These are phyloP conservation scores for Amphiduros pacificus DNA, from an alignment of 2,888 invertebrate genomes.

Conservation along the genomic window DNA sequence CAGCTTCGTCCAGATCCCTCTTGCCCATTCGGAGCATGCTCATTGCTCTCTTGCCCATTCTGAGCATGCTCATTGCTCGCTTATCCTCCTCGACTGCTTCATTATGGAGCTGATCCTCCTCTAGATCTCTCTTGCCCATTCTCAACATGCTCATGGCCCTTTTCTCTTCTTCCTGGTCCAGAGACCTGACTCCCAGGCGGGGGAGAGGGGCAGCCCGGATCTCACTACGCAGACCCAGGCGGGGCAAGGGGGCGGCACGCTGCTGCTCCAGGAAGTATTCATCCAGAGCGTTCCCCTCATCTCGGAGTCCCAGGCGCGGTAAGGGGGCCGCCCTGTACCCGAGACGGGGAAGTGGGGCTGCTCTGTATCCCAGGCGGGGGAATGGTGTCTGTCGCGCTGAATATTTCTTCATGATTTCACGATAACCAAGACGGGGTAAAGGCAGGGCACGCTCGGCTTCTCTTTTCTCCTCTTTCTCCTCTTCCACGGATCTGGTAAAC, in stretches of 20 bases:
- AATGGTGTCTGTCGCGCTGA: neutral
- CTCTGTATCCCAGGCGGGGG: conserved; percentile 2
- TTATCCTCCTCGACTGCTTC: conserved; percentile 26
- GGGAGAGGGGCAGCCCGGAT: conserved; percentile 11
- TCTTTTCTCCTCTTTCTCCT: neutral
- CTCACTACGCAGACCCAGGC: conserved; percentile 8
- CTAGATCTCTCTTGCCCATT: conserved; percentile 7
- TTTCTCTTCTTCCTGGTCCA: conserved; percentile 14
- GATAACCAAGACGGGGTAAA: neutral
- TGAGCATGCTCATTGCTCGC: conserved; percentile 41
- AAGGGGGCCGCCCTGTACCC: conserved; percentile 2
- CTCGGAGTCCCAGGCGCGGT: conserved; percentile 4
- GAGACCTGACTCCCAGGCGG: conserved; percentile 6
- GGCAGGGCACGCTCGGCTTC: neutral
- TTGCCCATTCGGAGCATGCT: conserved; percentile 44
- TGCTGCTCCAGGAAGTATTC: neutral
- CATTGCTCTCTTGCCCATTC: conserved; percentile 45
- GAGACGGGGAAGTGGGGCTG: neutral
- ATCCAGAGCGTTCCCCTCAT: neutral
- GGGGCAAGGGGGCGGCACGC: conserved; percentile 8
- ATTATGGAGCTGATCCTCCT: neutral
- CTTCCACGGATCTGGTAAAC: conserved; percentile 1
- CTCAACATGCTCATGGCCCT: conserved; percentile 15
- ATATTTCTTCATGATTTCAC: neutral
- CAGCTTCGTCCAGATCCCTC: conserved; percentile 25